These are phyloP conservation scores for Acarapis woodi DNA, from an alignment of 1,140 invertebrate genomes.

Conservation along the genomic window DNA sequence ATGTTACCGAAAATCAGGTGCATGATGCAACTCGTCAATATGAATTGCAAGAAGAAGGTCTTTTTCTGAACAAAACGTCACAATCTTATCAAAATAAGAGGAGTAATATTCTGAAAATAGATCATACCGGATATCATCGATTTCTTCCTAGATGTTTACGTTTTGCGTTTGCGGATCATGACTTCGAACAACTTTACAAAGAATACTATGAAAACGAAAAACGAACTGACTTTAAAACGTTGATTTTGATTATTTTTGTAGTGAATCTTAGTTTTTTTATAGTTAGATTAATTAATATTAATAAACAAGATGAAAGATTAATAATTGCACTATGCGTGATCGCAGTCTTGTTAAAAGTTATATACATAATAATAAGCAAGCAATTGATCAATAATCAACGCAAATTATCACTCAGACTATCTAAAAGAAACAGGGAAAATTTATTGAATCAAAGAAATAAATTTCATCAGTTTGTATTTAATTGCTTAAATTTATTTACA, in stretches of 20 bases:
- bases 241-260: conserved; percentile 11
- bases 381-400: not conserved
- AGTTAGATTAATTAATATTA: not conserved
- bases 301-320: not conserved
- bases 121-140: conserved; percentile 13
- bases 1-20: too few species aligned
- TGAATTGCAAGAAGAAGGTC: too few species aligned
- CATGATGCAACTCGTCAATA: too few species aligned
- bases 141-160: conserved; percentile 14
- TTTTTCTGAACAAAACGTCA: too few species aligned
- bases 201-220: conserved; percentile 16
- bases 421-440: not conserved
- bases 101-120: conserved; percentile 13
- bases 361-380: not conserved
- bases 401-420: not conserved
- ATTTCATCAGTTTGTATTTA: conserved; percentile 3
- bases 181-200: conserved; percentile 14
- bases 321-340: not conserved
- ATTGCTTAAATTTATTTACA: not conserved
- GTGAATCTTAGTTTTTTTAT: conserved; percentile 7
- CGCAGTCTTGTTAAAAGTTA: not conserved
- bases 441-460: not conserved
- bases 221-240: conserved; percentile 11
- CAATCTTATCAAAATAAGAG: too few species aligned
- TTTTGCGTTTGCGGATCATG: conserved; percentile 14